A percentile compares a stretch with the other conserved stretches of the same genome.
These are phyloP conservation scores for Leucania comma DNA, from an alignment of 2,888 invertebrate genomes.

Conservation along the genomic window DNA sequence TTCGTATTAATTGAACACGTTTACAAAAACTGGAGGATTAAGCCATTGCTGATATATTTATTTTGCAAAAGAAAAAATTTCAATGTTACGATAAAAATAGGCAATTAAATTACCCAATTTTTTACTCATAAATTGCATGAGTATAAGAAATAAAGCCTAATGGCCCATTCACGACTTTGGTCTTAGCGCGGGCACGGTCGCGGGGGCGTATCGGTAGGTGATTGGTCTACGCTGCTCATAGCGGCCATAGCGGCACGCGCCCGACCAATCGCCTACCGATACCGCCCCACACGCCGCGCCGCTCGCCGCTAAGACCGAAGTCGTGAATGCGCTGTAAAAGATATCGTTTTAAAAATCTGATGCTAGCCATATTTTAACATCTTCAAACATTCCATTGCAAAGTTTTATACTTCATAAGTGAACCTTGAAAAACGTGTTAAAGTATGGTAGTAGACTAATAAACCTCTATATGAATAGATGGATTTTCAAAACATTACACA, in stretches of 20 bases:
- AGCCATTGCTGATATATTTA: not conserved
- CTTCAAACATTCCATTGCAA: not conserved
- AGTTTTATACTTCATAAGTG: not conserved
- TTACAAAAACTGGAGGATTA: not conserved
- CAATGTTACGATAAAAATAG: not conserved
- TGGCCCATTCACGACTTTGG: too few species aligned
- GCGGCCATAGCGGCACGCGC: too few species aligned
- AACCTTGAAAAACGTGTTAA: not conserved
- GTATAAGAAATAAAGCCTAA: too few species aligned
- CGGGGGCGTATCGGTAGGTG: too few species aligned
- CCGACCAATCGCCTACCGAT: too few species aligned
- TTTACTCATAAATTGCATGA: constrained; percentile 8
- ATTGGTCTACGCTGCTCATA: too few species aligned
- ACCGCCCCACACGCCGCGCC: too few species aligned
- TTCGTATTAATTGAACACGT: not conserved
- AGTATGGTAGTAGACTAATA: constrained; percentile 3
- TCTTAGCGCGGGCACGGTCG: too few species aligned
- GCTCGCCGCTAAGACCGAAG: too few species aligned
- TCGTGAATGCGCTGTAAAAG: too few species aligned
- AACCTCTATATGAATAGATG: not conserved
- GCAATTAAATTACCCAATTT: not conserved
- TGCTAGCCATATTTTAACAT: constrained; percentile 6
- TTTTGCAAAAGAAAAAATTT: too few species aligned
- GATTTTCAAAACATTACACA: constrained; percentile 8
- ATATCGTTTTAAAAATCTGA: not conserved